Percentiles rank a stretch among this genome's conserved stretches.
Evolutionary conservation across 2,888 invertebrate species (phyloP).

Genomic region (Scaptomyza parva): DNA sequence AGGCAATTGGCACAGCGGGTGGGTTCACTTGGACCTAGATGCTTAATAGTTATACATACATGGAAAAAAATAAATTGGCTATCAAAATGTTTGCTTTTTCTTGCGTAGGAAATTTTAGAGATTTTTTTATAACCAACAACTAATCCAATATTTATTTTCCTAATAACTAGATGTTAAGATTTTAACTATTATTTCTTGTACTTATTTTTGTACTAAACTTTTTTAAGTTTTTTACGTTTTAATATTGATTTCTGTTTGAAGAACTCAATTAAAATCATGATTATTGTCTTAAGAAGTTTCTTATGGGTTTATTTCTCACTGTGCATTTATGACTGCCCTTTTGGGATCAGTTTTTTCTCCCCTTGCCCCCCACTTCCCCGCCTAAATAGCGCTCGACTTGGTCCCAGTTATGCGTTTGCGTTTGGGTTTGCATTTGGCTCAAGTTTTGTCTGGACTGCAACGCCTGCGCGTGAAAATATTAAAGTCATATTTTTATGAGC

Average conservation of each 20-base stretch:
- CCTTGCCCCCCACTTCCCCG: neutral
- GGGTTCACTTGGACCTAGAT: constrained; percentile 62
- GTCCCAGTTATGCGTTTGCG: constrained; percentile 19
- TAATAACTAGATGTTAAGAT: too few relatives aligned
- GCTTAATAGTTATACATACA: constrained; percentile 22
- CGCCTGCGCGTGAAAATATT: constrained; percentile 81
- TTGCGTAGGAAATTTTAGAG: too few relatives aligned
- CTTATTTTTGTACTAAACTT: too few relatives aligned
- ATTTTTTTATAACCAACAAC: neutral
- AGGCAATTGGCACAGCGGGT: constrained; percentile 76
- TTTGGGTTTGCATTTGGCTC: constrained; percentile 6
- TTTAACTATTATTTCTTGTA: too few relatives aligned
- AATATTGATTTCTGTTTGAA: too few relatives aligned
- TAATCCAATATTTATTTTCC: too few relatives aligned
- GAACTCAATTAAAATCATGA: too few relatives aligned
- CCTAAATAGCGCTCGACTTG: constrained; percentile 8
- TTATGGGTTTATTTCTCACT: constrained; percentile 19
- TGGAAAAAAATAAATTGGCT: constrained; percentile 10
- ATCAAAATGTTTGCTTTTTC: neutral
- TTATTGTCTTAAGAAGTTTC: neutral
- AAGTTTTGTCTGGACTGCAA: constrained; percentile 44
- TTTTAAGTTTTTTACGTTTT: too few relatives aligned
- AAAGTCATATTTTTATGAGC: constrained; percentile 81
- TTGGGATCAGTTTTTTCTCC: constrained; percentile 27
- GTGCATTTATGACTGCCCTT: constrained; percentile 54